Conservation (phyloP, 2,113 vertebrate genomes). For the Laticauda colubrina region DNA sequence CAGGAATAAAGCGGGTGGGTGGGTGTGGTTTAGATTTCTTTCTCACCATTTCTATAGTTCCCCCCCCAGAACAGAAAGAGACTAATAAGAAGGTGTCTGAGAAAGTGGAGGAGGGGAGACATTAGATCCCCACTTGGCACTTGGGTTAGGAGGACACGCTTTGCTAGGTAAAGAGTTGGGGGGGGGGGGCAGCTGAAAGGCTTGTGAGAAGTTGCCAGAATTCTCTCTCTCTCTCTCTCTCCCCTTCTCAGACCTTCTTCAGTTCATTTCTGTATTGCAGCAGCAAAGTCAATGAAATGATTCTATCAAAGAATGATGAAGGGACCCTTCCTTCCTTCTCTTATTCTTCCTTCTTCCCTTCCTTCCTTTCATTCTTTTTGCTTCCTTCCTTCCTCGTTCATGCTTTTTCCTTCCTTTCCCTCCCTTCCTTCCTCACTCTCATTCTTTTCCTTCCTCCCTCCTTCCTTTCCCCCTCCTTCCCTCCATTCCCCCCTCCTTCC, state of each 20-base stretch:
- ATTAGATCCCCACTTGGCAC: conserved; percentile 71
- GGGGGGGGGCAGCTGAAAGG: conserved; percentile 65
- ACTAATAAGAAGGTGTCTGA: conserved; percentile 74
- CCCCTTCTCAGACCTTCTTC: conserved; percentile 64
- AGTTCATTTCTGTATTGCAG: conserved; percentile 67
- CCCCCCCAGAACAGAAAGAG: conserved; percentile 63
- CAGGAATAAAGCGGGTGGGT: not conserved
- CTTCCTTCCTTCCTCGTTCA: too few relatives aligned
- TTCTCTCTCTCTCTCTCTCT: not conserved
- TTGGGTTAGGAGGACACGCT: conserved; percentile 61
- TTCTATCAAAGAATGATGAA: conserved; percentile 50
- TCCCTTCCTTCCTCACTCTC: rapidly evolving
- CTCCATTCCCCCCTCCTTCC: too few relatives aligned
- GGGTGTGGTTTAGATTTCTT: conserved; percentile 68
- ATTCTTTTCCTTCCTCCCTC: too few relatives aligned
- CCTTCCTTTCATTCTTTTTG: too few relatives aligned
- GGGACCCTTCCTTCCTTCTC: not conserved
- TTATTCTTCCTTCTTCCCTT: too few relatives aligned
- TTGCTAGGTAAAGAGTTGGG: conserved; percentile 65
- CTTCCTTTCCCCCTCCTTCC: rapidly evolving
- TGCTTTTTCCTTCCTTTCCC: too few relatives aligned
- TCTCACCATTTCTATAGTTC: conserved; percentile 78
- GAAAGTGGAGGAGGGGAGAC: conserved; percentile 67
- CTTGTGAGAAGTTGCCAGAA: conserved; percentile 77
- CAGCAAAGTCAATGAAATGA: conserved; percentile 72